Percentiles rank a stretch among this genome's conserved stretches.
Conservation (phyloP, 1,140 invertebrate genomes). For the Drosophila grimshawi region DNA sequence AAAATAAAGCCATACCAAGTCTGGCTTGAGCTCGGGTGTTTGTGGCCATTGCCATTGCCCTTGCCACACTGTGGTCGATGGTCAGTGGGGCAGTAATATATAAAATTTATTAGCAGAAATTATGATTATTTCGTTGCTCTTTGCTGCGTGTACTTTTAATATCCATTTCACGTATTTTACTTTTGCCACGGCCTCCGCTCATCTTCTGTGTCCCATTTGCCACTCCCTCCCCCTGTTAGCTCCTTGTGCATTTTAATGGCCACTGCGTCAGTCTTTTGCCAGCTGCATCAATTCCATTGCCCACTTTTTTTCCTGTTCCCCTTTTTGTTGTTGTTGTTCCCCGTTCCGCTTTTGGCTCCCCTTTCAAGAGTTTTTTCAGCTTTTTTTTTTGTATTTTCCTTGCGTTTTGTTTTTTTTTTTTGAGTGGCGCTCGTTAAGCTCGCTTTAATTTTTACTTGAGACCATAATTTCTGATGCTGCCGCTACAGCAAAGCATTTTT, state of each 20-base stretch:
- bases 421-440: conserved; percentile 72
- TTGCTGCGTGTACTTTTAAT: conserved; percentile 78
- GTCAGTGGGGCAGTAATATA: conserved; percentile 60
- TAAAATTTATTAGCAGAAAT: conserved; percentile 83
- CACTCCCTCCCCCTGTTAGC: not conserved
- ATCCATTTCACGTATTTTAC: conserved; percentile 59
- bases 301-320: not conserved
- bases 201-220: not conserved
- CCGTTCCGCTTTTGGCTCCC: conserved; percentile 6
- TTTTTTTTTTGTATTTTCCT: conserved; percentile 11
- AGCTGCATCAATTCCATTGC: conserved; percentile 72
- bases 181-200: not conserved
- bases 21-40: not conserved
- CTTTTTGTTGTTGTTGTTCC: conserved; percentile 19
- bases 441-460: conserved; percentile 76
- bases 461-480: conserved; percentile 61
- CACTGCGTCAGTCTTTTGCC: conserved; percentile 50
- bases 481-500: conserved; percentile 44
- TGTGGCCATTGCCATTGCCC: no score
- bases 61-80: not conserved
- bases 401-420: not conserved
- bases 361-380: not conserved
- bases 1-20: conserved; percentile 37
- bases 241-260: conserved; percentile 74
- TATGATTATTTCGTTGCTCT: conserved; percentile 81